A percentile compares a stretch with the other conserved stretches of the same genome.
Conservation (phyloP, 2,888 invertebrate genomes). For the Electrophaes corylata region DNA sequence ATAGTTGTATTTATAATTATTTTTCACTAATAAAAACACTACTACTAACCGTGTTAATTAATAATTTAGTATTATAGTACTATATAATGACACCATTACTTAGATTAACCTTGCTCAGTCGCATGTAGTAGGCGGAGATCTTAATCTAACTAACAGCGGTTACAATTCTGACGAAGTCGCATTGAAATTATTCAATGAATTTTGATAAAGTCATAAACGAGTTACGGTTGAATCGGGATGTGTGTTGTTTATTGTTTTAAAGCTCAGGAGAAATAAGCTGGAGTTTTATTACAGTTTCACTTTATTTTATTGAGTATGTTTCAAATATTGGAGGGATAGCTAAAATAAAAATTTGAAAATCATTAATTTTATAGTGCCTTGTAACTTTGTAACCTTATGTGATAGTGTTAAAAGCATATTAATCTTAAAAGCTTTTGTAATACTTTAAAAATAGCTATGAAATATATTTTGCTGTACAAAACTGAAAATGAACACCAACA, state of each 20-base stretch:
- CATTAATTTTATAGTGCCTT: too few species aligned
- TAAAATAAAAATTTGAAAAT: too few species aligned
- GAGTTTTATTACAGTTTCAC: slow-evolving; percentile 1
- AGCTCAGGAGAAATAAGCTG: neutral
- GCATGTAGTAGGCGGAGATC: slow-evolving; percentile 13
- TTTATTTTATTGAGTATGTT: neutral
- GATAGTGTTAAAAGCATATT: too few species aligned
- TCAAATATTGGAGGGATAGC: neutral
- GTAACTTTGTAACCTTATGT: too few species aligned
- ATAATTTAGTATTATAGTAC: too few species aligned
- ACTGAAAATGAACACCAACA: too few species aligned
- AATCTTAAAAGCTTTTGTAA: too few species aligned
- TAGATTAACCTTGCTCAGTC: slow-evolving; percentile 2
- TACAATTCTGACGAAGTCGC: slow-evolving; percentile 6
- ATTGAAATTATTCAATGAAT: slow-evolving; percentile 26
- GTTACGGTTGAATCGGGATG: slow-evolving; percentile 11
- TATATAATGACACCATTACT: slow-evolving; percentile 2
- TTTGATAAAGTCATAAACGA: slow-evolving; percentile 28
- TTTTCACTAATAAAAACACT: too few species aligned
- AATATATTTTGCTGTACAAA: too few species aligned
- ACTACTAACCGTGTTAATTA: too few species aligned
- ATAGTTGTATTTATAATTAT: too few species aligned
- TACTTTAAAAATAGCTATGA: too few species aligned
- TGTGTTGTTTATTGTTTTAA: slow-evolving; percentile 16
- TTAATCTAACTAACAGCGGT: slow-evolving; percentile 6